Base-by-base conservation (phyloP, 2,113 vertebrate species). In the Micronycteris hirsuta region DNA sequence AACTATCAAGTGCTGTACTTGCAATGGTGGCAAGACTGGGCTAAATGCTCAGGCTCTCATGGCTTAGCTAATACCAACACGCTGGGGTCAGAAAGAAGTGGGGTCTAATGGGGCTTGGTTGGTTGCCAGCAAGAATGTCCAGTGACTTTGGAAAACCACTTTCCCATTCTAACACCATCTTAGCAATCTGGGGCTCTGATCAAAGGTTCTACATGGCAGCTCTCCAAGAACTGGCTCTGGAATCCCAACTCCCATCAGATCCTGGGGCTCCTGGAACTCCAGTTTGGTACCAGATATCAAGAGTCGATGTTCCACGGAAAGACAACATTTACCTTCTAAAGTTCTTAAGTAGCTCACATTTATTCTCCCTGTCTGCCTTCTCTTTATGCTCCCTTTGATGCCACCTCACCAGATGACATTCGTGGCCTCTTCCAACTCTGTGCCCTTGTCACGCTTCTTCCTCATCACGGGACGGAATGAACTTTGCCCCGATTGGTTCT, bases 351-450 rank as follows among this genome's bases (percentile, higher is more conserved):
- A 54, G 10, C 54, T 89, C 56, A 13, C 3, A 2, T 5, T 16
- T 24, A 16, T 28, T 10, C 63, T 80, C 49, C 70, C 54, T 7
- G 19, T 10, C 22, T 7, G 3, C 8, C 22, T 4, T 61, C 47
- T n/a, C 26, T 14, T 33, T 24, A 10, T 6, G n/a, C 33, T 36
- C 84, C 16, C 12, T 24, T 84, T n/a, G 61, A 31, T 4, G 1
- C 81, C 15, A 9, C 26, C 52, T 31, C 16, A 5, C 13, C 7
- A 6, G 5, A 2, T 2, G 12, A 54, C 15, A 19, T 1, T 43
- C 7, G 1, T 0, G 7, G 58, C 0, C 67, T 6, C 45, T 33
- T 14, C 47, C 24, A 13, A 11, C 24, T 31, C 36, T 8, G 4
- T 1, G 5, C 15, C 26, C 70, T 87, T 2, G 7, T 22, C 6